Conservation (phyloP, 2,888 invertebrate species). For the Metellina segmentata region DNA sequence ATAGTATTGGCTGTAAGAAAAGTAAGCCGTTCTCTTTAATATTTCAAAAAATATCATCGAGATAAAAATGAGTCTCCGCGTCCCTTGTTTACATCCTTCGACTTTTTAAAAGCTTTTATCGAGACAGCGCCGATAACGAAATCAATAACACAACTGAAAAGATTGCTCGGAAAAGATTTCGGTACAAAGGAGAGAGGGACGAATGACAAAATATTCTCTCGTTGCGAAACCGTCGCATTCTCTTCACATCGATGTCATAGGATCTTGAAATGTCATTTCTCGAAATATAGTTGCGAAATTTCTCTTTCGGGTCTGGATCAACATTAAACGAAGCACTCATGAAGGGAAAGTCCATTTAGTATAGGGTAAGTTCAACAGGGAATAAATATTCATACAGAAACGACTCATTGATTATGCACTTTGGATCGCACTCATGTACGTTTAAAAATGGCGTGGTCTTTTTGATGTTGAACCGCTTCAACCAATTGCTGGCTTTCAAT, state of each 20-base stretch:
- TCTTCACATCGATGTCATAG: background rate
- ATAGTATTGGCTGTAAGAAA: too few relatives aligned
- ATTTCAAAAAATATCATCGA: background rate
- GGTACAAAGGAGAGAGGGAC: background rate
- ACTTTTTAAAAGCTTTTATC: slow-evolving; percentile 26
- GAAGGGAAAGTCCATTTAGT: too few relatives aligned
- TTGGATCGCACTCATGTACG: too few relatives aligned
- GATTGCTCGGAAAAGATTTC: background rate
- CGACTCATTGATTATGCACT: too few relatives aligned
- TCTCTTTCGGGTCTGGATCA: too few relatives aligned
- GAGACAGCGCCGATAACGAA: background rate
- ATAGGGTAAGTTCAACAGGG: too few relatives aligned
- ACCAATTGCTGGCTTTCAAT: too few relatives aligned
- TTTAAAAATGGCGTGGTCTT: too few relatives aligned
- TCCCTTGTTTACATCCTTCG: slow-evolving; percentile 2
- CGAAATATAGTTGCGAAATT: too few relatives aligned
- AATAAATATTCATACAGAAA: too few relatives aligned
- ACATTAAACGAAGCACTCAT: too few relatives aligned
- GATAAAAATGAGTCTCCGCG: background rate
- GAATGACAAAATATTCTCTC: background rate
- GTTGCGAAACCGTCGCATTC: background rate
- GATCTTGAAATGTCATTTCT: background rate
- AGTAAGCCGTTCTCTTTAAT: background rate
- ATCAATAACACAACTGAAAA: background rate
- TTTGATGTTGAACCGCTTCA: too few relatives aligned